Percentiles rank a stretch among this genome's conserved stretches.
Evolutionary conservation across 2,888 invertebrate genomes (phyloP).

Genomic region (Atrina japonica): DNA sequence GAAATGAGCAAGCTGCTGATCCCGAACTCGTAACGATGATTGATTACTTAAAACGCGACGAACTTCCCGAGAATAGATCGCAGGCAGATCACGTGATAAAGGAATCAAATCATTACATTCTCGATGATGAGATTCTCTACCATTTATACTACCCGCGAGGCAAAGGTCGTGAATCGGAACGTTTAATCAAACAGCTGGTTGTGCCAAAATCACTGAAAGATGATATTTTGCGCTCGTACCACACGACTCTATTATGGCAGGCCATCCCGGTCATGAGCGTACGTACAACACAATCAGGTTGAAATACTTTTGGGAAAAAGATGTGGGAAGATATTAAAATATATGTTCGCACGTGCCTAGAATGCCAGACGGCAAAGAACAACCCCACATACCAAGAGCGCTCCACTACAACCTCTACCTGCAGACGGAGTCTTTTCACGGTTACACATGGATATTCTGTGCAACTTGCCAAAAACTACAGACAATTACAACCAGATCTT

Average conservation of each 20-base stretch:
- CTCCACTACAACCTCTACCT: slow-evolving; percentile 38
- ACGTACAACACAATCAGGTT: slow-evolving; percentile 39
- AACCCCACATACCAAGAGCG: slow-evolving; percentile 11
- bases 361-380: slow-evolving; percentile 39
- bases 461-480: slow-evolving; percentile 29
- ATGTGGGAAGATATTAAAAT: slow-evolving; percentile 46
- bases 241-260: no score
- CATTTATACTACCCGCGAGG: slow-evolving; percentile 15
- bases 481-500: slow-evolving; percentile 21
- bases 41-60: no score
- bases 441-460: slow-evolving; percentile 41
- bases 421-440: slow-evolving; percentile 26
- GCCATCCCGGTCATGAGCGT: slow-evolving; percentile 17
- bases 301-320: slow-evolving; percentile 41
- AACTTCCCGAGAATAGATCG: background rate
- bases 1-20: no score
- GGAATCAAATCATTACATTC: slow-evolving; percentile 11
- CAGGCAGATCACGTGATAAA: background rate
- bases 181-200: slow-evolving; percentile 18
- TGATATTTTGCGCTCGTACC: no score
- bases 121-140: slow-evolving; percentile 6
- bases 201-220: slow-evolving; percentile 5
- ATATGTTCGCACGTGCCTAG: slow-evolving; percentile 39
- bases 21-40: no score
- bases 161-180: background rate